Conservation (phyloP, 2,797 vertebrate species). For the Sebastes nivosus region DNA sequence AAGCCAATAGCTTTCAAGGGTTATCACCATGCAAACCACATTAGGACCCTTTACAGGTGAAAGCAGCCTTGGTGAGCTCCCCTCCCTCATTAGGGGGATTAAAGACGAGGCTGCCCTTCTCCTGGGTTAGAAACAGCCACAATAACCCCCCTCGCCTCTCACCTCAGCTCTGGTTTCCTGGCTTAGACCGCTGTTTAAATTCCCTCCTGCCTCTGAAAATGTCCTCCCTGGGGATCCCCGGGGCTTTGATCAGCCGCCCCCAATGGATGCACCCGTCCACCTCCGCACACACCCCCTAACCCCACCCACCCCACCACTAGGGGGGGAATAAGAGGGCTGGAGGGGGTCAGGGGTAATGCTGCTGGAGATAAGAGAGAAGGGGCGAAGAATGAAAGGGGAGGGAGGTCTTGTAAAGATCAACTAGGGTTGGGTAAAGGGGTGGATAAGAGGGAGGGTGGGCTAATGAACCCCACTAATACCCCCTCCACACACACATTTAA, state of each 20-base stretch:
- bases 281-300: constrained; percentile 34
- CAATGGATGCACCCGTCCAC: constrained; percentile 49
- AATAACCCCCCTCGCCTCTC: constrained; percentile 52
- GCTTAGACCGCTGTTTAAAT: constrained; percentile 67
- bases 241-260: constrained; percentile 69
- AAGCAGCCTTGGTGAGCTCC: constrained; percentile 55
- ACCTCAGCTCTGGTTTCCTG: constrained; percentile 67
- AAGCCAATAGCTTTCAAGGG: constrained; percentile 50
- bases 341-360: constrained; percentile 58
- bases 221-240: constrained; percentile 63
- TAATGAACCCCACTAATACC: constrained; percentile 65
- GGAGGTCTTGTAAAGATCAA: constrained; percentile 72
- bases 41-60: constrained; percentile 68
- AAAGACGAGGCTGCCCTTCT: constrained; percentile 53
- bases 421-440: constrained; percentile 58
- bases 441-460: constrained; percentile 57
- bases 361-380: constrained; percentile 66
- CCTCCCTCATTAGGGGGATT: constrained; percentile 74
- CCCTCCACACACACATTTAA: constrained; percentile 38
- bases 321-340: constrained; percentile 37
- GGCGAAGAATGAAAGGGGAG: constrained; percentile 59
- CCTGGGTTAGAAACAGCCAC: constrained; percentile 52
- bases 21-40: constrained; percentile 69
- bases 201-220: constrained; percentile 60
- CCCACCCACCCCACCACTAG: constrained; percentile 38